phyloP scores from a whole-genome alignment of 2,113 vertebrate genomes.

The Siniperca chuatsi region DNA sequence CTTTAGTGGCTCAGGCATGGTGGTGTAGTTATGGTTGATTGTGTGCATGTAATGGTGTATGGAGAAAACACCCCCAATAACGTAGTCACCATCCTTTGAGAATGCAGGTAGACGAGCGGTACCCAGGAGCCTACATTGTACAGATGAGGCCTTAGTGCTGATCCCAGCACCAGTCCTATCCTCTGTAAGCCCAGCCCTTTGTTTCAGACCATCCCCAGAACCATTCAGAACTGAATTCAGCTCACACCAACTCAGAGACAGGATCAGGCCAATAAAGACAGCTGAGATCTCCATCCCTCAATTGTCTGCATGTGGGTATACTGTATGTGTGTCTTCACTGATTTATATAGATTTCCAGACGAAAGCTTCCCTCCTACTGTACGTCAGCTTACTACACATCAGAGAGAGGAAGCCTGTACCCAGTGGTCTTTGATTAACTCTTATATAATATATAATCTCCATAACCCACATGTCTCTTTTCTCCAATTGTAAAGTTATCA shows the following conservation, averaged over 20 bases:
- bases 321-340: background rate
- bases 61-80: slow-evolving; percentile 78
- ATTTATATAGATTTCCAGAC: slow-evolving; percentile 39
- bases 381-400: background rate
- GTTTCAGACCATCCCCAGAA: background rate
- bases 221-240: background rate
- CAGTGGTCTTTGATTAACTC: background rate
- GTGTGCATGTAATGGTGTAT: slow-evolving; percentile 66
- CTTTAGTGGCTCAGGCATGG: slow-evolving; percentile 58
- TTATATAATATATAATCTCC: no score
- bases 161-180: background rate
- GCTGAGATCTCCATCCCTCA: background rate
- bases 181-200: background rate
- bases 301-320: no score
- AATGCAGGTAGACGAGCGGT: slow-evolving; percentile 52
- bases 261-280: background rate
- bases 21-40: slow-evolving; percentile 63
- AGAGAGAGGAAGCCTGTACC: background rate
- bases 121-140: slow-evolving; percentile 66
- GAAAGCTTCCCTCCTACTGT: slow-evolving; percentile 8
- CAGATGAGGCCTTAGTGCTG: slow-evolving; percentile 19
- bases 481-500: no score
- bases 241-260: background rate
- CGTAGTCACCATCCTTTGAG: slow-evolving; percentile 74
- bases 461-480: no score